phyloP scores from a whole-genome alignment of 2,888 invertebrate species.

The Tridacna gigas region DNA sequence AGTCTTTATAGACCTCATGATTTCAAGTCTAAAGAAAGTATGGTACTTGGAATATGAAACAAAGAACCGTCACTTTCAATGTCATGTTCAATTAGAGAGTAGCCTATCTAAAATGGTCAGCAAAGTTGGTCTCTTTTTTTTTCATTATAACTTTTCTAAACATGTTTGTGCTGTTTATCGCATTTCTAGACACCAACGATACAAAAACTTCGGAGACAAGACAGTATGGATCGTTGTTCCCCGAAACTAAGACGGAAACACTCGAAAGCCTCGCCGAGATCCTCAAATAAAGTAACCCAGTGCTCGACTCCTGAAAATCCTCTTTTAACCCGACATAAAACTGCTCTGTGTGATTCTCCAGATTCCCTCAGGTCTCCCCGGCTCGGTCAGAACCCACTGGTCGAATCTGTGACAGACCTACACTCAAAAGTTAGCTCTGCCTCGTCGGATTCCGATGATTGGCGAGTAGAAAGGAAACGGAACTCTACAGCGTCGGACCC shows the following conservation, averaged over 20 bases:
- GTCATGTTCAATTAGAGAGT: no score
- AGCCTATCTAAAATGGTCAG: no score
- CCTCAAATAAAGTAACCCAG: neutral
- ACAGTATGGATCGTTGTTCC: constrained; percentile 7
- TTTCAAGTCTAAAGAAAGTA: no score
- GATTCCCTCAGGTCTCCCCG: constrained; percentile 18
- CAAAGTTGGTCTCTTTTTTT: no score
- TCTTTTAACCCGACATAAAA: constrained; percentile 23
- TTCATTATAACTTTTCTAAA: no score
- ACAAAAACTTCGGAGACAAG: constrained; percentile 23
- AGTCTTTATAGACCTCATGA: no score
- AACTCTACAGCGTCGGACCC: neutral
- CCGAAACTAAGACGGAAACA: constrained; percentile 17
- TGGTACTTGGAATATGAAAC: no score
- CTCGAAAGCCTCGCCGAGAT: constrained; percentile 22
- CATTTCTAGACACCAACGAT: constrained; percentile 21
- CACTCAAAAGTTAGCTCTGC: constrained; percentile 5
- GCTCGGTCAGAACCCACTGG: constrained; percentile 26
- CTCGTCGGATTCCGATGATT: constrained; percentile 23
- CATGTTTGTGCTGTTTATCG: neutral
- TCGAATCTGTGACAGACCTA: constrained; percentile 16
- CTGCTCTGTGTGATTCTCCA: constrained; percentile 38
- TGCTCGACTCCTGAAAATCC: constrained; percentile 26
- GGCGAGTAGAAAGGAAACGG: neutral
- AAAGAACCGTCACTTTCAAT: no score